A percentile compares a stretch with the other conserved stretches of the same genome.
Evolutionary conservation across 2,113 vertebrate genomes (phyloP).

Genomic region (Microtus pennsylvanicus): DNA sequence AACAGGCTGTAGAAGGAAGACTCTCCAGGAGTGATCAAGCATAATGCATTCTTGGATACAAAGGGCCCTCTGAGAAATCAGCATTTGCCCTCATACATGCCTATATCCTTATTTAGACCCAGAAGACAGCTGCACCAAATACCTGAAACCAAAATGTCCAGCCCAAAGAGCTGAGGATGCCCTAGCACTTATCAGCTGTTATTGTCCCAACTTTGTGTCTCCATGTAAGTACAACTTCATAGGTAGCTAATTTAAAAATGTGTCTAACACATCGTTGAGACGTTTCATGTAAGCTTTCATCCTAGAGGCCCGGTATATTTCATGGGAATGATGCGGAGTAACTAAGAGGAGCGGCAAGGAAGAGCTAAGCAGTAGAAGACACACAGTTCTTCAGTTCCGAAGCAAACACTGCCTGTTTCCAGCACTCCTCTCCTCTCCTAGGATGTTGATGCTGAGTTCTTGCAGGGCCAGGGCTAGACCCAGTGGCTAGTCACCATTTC

Average conservation of each 20-base stretch:
- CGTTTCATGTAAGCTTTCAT: background rate
- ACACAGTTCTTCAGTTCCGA: background rate
- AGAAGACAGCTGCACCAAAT: background rate
- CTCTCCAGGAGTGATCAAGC: background rate
- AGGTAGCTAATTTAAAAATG: background rate
- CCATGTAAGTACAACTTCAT: background rate
- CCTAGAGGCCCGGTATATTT: no score
- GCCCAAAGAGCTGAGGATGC: background rate
- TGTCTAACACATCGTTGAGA: background rate
- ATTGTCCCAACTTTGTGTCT: background rate
- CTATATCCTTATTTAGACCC: background rate
- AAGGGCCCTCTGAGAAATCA: background rate
- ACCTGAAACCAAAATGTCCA: background rate
- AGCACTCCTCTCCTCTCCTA: background rate
- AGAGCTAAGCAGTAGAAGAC: background rate
- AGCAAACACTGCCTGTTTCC: fast-evolving
- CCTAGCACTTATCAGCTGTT: background rate
- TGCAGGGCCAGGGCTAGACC: fast-evolving
- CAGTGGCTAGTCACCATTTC: fast-evolving
- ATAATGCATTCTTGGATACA: background rate
- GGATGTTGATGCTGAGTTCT: fast-evolving
- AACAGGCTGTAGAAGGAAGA: background rate
- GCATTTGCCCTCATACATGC: background rate
- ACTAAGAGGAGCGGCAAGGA: background rate
- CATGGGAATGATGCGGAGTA: no score